These are phyloP conservation scores for Lasioglossum calceatum DNA, from an alignment of 2,888 invertebrate species.

Conservation along the genomic window DNA sequence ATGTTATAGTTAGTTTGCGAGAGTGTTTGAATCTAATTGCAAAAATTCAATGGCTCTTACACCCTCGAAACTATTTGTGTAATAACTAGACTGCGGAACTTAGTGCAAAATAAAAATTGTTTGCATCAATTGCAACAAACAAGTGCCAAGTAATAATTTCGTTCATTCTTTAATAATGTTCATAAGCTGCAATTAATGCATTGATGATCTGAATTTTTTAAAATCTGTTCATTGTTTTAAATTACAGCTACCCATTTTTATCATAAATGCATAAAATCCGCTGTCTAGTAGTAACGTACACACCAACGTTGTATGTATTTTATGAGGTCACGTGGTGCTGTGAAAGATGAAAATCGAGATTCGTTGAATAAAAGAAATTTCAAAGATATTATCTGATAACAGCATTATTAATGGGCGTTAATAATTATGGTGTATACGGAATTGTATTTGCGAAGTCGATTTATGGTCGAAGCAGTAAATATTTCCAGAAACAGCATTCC, in stretches of 20 bases:
- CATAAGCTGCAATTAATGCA: too few species aligned
- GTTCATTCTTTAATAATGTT: too few species aligned
- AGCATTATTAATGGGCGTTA: neutral
- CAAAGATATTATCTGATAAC: neutral
- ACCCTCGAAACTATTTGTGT: neutral
- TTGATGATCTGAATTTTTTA: too few species aligned
- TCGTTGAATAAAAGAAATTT: neutral
- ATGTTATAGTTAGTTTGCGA: neutral
- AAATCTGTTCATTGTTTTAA: too few species aligned
- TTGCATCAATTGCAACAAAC: too few species aligned
- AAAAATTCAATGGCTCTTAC: neutral
- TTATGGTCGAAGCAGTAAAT: neutral
- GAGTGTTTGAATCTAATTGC: too few species aligned
- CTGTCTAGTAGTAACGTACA: neutral
- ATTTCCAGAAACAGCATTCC: constrained; percentile 16
- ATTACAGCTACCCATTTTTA: too few species aligned
- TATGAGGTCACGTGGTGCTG: neutral
- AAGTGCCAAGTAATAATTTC: too few species aligned
- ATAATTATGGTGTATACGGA: neutral
- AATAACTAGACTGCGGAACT: neutral
- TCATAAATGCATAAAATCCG: too few species aligned
- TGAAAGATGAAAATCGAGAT: neutral
- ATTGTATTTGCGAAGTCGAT: neutral
- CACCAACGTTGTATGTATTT: neutral
- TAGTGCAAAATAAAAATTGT: too few species aligned